Percentiles rank a stretch among this genome's conserved stretches.
Conservation (phyloP, 2,797 vertebrate genomes). For the Arctocebus calabarensis region DNA sequence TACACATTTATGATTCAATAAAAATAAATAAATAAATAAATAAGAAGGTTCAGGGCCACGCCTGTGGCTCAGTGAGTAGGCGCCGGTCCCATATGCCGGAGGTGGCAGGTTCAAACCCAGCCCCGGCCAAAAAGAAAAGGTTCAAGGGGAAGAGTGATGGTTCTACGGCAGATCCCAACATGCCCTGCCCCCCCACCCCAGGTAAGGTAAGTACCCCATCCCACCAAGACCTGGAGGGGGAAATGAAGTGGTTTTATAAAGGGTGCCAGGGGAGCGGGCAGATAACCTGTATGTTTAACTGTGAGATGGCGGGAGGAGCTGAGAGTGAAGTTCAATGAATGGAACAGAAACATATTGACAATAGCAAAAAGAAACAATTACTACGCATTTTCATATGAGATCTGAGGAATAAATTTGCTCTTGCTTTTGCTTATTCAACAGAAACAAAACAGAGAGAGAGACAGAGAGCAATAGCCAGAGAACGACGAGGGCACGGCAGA, state of each 20-base stretch:
- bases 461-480: not conserved
- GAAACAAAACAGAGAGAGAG: not conserved
- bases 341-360: slow-evolving; percentile 74
- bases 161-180: not conserved
- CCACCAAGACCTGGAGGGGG: not conserved
- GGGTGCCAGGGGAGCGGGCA: not conserved
- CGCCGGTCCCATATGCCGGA: no score
- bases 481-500: slow-evolving; percentile 17
- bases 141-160: no score
- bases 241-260: not conserved
- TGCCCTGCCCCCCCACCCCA: not conserved
- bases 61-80: no score
- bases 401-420: slow-evolving; percentile 69
- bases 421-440: slow-evolving; percentile 82
- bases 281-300: not conserved
- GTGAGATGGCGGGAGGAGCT: not conserved
- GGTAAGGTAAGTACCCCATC: not conserved
- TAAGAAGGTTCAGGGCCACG: no score
- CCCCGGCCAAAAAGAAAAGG: no score
- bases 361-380: slow-evolving; percentile 79
- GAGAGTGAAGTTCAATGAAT: slow-evolving; percentile 63
- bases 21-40: no score
- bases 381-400: slow-evolving; percentile 63
- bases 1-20: no score
- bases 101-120: no score